phyloP scores from a whole-genome alignment of 2,113 vertebrate genomes.

The Lathamus discolor region DNA sequence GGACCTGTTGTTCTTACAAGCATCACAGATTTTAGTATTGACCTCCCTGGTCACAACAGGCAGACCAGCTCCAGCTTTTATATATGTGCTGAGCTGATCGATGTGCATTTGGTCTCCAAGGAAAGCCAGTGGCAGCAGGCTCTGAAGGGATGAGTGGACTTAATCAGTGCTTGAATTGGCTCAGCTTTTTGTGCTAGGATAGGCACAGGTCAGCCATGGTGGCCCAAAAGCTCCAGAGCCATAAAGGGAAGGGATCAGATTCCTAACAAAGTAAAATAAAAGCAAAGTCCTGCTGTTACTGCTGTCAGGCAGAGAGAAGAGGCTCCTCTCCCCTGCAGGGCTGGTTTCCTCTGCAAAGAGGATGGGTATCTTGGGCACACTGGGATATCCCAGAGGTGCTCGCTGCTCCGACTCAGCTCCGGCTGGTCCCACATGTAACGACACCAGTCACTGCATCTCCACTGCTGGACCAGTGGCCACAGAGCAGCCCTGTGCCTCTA shows the following conservation, averaged over 20 bases:
- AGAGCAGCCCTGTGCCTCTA: not conserved
- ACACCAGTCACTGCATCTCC: not conserved
- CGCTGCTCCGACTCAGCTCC: not conserved
- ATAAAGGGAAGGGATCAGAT: not conserved
- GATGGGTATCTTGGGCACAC: not conserved
- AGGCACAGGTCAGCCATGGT: not conserved
- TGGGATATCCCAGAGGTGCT: not conserved
- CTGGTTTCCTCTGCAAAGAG: not conserved
- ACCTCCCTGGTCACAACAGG: not conserved
- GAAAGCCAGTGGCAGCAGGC: not conserved
- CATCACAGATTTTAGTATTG: not conserved
- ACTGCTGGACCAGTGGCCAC: accelerated
- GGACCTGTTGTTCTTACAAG: not conserved
- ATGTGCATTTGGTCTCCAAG: not conserved
- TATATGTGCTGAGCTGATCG: not conserved
- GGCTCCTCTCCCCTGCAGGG: not conserved
- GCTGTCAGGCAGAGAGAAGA: not conserved
- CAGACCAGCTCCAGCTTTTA: not conserved
- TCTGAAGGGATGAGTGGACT: not conserved
- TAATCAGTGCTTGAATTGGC: not conserved
- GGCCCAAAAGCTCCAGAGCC: not conserved
- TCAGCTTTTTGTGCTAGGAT: not conserved
- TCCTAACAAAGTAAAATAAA: not conserved
- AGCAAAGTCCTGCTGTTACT: not conserved
- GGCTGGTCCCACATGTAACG: accelerated